Evolutionary conservation across 2,888 invertebrate genomes (phyloP).

Genomic region (Chymomyza procnemis): DNA sequence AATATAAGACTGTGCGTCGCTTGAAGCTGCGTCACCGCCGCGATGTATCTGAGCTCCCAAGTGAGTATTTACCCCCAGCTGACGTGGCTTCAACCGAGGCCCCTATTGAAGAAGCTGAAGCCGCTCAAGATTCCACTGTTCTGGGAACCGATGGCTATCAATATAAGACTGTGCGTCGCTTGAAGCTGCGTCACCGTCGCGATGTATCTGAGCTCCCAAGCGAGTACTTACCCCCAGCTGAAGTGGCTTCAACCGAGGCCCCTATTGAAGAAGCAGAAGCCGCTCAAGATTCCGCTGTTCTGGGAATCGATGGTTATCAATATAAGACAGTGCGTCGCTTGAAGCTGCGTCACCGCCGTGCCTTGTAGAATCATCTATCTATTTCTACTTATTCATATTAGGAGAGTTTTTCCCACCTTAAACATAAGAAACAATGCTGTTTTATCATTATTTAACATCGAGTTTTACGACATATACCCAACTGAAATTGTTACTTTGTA

Average conservation of each 20-base stretch:
- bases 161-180: slow-evolving; percentile 59
- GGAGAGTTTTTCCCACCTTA: slow-evolving; percentile 44
- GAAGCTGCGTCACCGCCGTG: slow-evolving; percentile 62
- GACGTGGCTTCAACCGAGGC: slow-evolving; percentile 40
- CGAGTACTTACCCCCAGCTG: slow-evolving; percentile 59
- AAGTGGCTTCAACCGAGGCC: slow-evolving; percentile 25
- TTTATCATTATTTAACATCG: slow-evolving; percentile 68
- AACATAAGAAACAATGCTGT: slow-evolving; percentile 52
- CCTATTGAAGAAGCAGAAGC: slow-evolving; percentile 19
- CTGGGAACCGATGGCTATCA: slow-evolving; percentile 59
- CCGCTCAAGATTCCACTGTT: slow-evolving; percentile 44
- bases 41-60: slow-evolving; percentile 60
- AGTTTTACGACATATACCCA: slow-evolving; percentile 69
- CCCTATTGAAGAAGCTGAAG: slow-evolving; percentile 25
- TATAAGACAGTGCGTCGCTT: slow-evolving; percentile 69
- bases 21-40: slow-evolving; percentile 63
- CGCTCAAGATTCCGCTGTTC: slow-evolving; percentile 36
- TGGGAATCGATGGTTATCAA: slow-evolving; percentile 52
- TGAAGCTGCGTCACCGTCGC: slow-evolving; percentile 64
- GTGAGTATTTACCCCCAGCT: slow-evolving; percentile 49
- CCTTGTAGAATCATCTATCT: slow-evolving; percentile 47
- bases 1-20: slow-evolving; percentile 64
- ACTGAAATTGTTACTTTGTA: slow-evolving; percentile 63
- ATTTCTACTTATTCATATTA: slow-evolving; percentile 51
- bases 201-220: slow-evolving; percentile 57